Evolutionary conservation across 2,113 vertebrate species (phyloP).

Genomic region (Ctenomys sociabilis): DNA sequence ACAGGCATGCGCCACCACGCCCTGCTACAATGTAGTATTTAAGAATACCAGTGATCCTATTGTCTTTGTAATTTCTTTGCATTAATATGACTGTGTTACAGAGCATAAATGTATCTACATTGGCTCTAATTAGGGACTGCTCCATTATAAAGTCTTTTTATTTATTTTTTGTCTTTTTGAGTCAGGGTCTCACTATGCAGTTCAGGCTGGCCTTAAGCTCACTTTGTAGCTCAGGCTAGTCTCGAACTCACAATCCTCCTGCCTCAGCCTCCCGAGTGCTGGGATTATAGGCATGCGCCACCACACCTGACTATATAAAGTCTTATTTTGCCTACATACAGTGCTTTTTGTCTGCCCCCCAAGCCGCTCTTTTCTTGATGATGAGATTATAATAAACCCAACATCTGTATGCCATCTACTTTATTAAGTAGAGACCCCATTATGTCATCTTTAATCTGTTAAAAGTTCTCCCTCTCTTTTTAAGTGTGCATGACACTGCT

Average conservation of each 20-base stretch:
- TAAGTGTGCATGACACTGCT: conserved; percentile 23
- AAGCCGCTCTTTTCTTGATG: conserved; percentile 1
- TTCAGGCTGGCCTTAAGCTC: no score
- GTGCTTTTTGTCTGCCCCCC: conserved; percentile 31
- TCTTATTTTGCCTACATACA: not conserved
- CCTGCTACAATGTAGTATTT: conserved; percentile 4
- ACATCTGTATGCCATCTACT: conserved; percentile 20
- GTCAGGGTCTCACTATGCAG: no score
- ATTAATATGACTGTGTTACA: not conserved
- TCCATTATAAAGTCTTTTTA: conserved; percentile 25
- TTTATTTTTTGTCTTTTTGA: no score
- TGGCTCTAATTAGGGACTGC: not conserved
- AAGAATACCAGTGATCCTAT: not conserved
- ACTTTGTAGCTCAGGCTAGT: no score
- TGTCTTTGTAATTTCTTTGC: not conserved
- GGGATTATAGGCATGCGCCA: no score
- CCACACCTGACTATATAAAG: no score
- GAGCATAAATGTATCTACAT: conserved; percentile 45
- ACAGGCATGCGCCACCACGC: no score
- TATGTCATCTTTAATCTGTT: conserved; percentile 43
- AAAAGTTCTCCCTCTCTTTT: not conserved
- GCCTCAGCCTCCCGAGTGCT: no score
- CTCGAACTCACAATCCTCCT: no score
- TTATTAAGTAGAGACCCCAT: conserved; percentile 43
- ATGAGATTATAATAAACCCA: conserved; percentile 34